phyloP scores from a whole-genome alignment of 2,888 invertebrate genomes.

The Lapara coniferarum region DNA sequence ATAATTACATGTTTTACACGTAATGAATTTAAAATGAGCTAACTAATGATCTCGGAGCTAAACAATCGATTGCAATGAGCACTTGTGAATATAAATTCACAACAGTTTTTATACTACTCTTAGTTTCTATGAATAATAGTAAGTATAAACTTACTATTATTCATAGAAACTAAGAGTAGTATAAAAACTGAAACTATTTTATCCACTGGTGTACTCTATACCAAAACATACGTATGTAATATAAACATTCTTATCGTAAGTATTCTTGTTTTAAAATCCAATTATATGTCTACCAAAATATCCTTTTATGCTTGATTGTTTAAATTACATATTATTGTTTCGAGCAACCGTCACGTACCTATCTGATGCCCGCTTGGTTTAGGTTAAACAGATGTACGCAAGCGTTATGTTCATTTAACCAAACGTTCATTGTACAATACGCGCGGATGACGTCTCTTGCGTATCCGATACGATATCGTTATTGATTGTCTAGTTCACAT shows the following conservation, averaged over 20 bases:
- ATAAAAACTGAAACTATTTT: background rate
- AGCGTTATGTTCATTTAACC: slow-evolving; percentile 22
- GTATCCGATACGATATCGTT: slow-evolving; percentile 18
- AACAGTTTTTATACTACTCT: no score
- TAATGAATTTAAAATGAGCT: no score
- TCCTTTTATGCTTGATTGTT: background rate
- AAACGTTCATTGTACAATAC: slow-evolving; percentile 9
- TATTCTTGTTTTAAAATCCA: background rate
- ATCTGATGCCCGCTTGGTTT: slow-evolving; percentile 21
- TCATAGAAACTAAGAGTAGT: no score
- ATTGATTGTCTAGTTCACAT: slow-evolving; percentile 17
- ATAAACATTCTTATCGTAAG: background rate
- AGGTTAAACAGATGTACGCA: slow-evolving; percentile 12
- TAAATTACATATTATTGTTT: slow-evolving; percentile 8
- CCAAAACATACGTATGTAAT: background rate
- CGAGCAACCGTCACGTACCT: slow-evolving; percentile 9
- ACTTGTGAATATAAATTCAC: no score
- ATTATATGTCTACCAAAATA: background rate
- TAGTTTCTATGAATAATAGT: no score
- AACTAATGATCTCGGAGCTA: no score
- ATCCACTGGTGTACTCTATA: background rate
- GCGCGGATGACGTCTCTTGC: slow-evolving; percentile 5
- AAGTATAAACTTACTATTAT: no score
- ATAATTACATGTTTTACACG: no score
- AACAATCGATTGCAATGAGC: no score